Percentiles rank a stretch among this genome's conserved stretches.
Evolutionary conservation across 1,140 invertebrate species (phyloP).

Genomic region (Anastrepha obliqua): DNA sequence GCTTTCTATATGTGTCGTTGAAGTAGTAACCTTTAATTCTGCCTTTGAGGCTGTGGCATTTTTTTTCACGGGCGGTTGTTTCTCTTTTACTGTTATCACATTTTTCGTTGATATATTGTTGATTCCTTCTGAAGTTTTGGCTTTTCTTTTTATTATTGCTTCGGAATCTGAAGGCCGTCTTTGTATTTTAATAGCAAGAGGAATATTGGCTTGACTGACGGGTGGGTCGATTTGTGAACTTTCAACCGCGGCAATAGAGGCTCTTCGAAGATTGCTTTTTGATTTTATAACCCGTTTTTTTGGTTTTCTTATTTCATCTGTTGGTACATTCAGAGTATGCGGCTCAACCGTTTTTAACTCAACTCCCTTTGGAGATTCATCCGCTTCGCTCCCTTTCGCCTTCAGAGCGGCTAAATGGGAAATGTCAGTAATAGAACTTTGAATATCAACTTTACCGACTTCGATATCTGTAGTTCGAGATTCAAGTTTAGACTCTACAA

Average conservation of each 20-base stretch:
- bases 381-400: not conserved
- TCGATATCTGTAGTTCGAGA: not conserved
- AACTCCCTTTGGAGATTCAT: not conserved
- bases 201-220: constrained; percentile 58
- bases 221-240: constrained; percentile 66
- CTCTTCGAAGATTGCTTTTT: constrained; percentile 58
- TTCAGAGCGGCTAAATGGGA: not conserved
- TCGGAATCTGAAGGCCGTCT: constrained; percentile 71
- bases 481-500: not conserved
- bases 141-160: constrained; percentile 68
- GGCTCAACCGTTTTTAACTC: not conserved
- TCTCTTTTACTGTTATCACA: constrained; percentile 53
- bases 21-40: constrained; percentile 19
- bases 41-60: constrained; percentile 33
- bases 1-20: not conserved
- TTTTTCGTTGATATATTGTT: constrained; percentile 14
- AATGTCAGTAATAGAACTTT: too few relatives aligned
- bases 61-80: constrained; percentile 50
- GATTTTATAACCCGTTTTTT: not conserved
- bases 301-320: not conserved
- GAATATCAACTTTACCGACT: too few relatives aligned
- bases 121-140: not conserved
- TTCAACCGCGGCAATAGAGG: constrained; percentile 70
- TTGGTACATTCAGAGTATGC: not conserved
- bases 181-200: constrained; percentile 62